Percentiles rank a stretch among this genome's conserved stretches.
Conservation (phyloP, 2,113 vertebrate species). For the Forbesichthys agassizii region DNA sequence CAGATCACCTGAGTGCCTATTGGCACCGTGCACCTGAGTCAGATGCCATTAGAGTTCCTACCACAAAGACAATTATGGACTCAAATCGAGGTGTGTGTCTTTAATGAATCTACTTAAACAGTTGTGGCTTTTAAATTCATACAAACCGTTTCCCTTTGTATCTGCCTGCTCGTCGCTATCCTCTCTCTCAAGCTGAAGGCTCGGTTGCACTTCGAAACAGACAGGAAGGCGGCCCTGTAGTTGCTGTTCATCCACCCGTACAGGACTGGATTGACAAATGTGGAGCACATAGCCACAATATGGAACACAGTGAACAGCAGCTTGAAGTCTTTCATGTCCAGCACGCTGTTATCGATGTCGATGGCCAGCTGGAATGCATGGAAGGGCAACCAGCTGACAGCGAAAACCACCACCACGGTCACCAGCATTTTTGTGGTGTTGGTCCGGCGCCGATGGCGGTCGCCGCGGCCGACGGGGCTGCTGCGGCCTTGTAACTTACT, state of each 20-base stretch:
- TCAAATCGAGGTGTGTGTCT: not conserved
- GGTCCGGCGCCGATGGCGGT: slow-evolving; percentile 81
- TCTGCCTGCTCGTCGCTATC: slow-evolving; percentile 15
- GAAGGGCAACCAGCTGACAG: slow-evolving; percentile 91
- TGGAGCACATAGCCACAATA: slow-evolving; percentile 93
- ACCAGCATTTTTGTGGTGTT: slow-evolving; percentile 96
- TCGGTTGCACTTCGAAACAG: slow-evolving; percentile 81
- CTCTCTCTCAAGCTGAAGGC: slow-evolving; percentile 63
- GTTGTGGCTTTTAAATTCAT: slow-evolving; percentile 51
- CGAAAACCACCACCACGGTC: slow-evolving; percentile 90
- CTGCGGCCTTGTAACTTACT: slow-evolving; percentile 85
- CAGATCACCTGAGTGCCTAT: too few species aligned
- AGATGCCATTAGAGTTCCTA: too few species aligned
- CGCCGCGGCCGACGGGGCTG: slow-evolving; percentile 75
- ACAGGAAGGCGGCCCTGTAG: slow-evolving; percentile 89
- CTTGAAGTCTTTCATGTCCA: slow-evolving; percentile 87
- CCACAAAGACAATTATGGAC: too few species aligned
- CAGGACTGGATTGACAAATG: slow-evolving; percentile 90
- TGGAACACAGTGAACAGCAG: slow-evolving; percentile 92
- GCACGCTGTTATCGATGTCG: slow-evolving; percentile 86
- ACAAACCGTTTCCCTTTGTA: slow-evolving; percentile 16
- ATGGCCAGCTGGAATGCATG: slow-evolving; percentile 90
- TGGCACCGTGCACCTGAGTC: too few species aligned
- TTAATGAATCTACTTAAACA: slow-evolving; percentile 31
- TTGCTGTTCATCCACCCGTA: slow-evolving; percentile 98